Conservation (phyloP, 2,113 vertebrate species). For the Pogonocichla stellata region DNA sequence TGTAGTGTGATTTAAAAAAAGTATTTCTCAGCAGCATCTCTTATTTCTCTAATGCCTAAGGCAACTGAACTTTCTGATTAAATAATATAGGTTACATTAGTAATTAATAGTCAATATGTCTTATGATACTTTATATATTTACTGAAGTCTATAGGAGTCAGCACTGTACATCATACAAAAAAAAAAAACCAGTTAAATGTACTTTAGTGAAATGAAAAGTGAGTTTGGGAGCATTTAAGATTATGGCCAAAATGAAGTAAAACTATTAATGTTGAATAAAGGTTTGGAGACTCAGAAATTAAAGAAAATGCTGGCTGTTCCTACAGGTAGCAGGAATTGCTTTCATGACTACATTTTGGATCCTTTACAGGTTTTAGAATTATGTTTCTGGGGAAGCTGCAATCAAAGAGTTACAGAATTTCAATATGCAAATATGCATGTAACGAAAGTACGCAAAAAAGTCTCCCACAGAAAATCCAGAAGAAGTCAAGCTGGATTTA, state of each 20-base stretch:
- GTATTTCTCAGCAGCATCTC: background rate
- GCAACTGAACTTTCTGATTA: background rate
- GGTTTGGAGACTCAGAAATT: background rate
- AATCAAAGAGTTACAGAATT: conserved; percentile 39
- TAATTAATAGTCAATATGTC: background rate
- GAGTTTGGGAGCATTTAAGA: background rate
- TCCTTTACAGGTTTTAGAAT: conserved; percentile 9
- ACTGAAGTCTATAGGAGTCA: background rate
- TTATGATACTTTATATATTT: background rate
- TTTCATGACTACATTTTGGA: background rate
- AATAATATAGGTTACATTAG: background rate
- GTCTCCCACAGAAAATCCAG: conserved; percentile 21
- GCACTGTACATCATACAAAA: background rate
- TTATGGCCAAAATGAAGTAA: background rate
- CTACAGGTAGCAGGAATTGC: background rate
- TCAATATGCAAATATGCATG: background rate
- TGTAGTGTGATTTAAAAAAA: background rate
- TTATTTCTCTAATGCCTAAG: background rate
- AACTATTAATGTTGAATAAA: conserved; percentile 9
- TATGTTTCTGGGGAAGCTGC: conserved; percentile 20
- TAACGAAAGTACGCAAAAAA: conserved; percentile 26
- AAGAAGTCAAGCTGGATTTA: background rate
- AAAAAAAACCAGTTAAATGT: background rate
- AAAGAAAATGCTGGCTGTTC: background rate
- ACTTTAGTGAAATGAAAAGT: background rate